These are phyloP conservation scores for Atractosteus spatula DNA, from an alignment of 2,113 vertebrate genomes.

Conservation along the genomic window DNA sequence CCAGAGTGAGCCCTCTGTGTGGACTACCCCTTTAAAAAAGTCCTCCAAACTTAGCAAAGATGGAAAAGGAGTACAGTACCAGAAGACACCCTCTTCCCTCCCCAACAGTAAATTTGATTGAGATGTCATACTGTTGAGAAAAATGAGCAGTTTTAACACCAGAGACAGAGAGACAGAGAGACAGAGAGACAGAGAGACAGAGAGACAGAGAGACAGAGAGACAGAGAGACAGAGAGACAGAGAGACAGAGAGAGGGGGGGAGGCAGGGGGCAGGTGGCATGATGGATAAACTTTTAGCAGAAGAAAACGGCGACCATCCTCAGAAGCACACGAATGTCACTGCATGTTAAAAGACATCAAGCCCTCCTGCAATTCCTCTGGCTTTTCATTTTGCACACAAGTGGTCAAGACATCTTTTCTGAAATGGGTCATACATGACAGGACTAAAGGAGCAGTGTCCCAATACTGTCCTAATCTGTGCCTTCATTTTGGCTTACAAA, in stretches of 20 bases:
- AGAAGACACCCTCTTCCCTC: conserved; percentile 78
- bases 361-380: no score
- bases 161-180: conserved; percentile 22
- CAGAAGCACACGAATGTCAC: background rate
- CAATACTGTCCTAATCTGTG: no score
- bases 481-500: no score
- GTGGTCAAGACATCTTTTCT: no score
- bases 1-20: background rate
- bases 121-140: conserved; percentile 71
- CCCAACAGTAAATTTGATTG: conserved; percentile 77
- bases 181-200: conserved; percentile 7
- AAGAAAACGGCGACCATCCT: background rate
- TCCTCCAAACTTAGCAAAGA: conserved; percentile 36
- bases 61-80: conserved; percentile 70
- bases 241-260: background rate
- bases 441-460: no score
- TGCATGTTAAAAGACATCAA: background rate
- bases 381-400: no score
- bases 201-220: background rate
- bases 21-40: no score
- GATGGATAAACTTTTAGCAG: conserved; percentile 1
- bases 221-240: background rate
- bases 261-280: background rate
- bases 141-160: conserved; percentile 33
- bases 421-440: no score